Evolutionary conservation across 2,888 invertebrate genomes (phyloP), one percentile per base, ranked within the genome.

Genomic region (Drosophila mayaguana): DNA sequence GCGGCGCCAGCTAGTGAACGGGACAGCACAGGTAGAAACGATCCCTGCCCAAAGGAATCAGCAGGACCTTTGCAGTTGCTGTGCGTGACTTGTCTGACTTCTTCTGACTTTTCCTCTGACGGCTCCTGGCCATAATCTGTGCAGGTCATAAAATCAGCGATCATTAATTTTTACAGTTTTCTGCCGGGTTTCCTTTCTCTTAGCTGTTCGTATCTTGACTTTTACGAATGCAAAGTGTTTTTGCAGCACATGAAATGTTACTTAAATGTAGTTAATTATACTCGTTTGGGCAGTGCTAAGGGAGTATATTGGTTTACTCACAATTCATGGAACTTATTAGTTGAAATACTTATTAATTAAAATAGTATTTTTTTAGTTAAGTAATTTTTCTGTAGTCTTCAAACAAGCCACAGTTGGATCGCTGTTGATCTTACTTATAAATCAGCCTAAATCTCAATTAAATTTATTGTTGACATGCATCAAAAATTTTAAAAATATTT

Each of bases 131-230:
- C 72, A 73, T 90, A 88, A 87, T 90, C 89, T 74, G 48, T 18
- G 72, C 83, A 81, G 90, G 87, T 77, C 86, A 63, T 83, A 90
- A 90, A 86, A 86, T 78, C 82, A 64, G 65, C 72, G 63, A 90
- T 87, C 85, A 90, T 87, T 87, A 90, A 89, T 87, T 87, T 81
- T 81, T 84, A 84, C 81, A 87, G 84, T 72, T 82, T 40, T 66
- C 34, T 42, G 25, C 36, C 60, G 59, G 66, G 51, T 79, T 36
- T 36, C 22, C 36, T 55, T 67, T 45, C 28, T 45, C n/a, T 48
- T 28, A 32, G 40, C 4, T 36, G 28, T 57, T 50, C 56, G 42
- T 45, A 32, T 38, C 40, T 53, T 50, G 45, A 57, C 57, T 57
- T 36, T 57, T 8, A 32, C 45, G 45, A 45, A 59, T 59, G 59